Base-by-base conservation (phyloP, 2,113 vertebrate species). In the Caracal caracal region DNA sequence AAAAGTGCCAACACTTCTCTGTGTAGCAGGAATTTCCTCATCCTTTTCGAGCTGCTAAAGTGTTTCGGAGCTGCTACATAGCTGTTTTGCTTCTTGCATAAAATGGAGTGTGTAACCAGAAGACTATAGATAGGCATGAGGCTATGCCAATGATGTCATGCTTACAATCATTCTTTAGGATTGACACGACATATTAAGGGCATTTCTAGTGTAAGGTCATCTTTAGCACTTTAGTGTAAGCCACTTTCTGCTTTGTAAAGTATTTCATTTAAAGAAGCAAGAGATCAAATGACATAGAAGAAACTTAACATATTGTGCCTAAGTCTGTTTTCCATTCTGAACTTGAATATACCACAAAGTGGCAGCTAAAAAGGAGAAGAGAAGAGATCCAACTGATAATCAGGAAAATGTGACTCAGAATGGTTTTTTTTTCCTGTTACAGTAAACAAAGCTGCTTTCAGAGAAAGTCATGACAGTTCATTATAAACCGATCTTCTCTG, bases 321-420 rank as follows among this genome's bases (percentile, higher is more conserved):
- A 63, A 87, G 19, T 35, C 35, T 84, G 59, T 82, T 92, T 96
- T 49, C 66, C 95, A 98, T 97, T 97, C 95, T 98, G 96, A 98
- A 81, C 97, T 97, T 94, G 47, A 91, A 70, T 93, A 43, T 97
- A 99, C 99, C 98, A 98, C 95, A 99, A 99, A 97, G 98, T 96
- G 84, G 93, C 95, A 20, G 98, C 98, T 68, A 97, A 98, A 96
- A 98, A 99, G 68, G 98, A 99, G 97, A 97, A 98, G 98, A 98
- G 98, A 93, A 97, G 97, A 83, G 98, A 99, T 83, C 97, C 98
- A 61, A 93, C 73, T 89, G 96, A 99, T 93, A 98, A 98, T 97
- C 98, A 99, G 96, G 96, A 98, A 79, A 99, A 92, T 49, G 98
- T 99, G 98, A 99, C 99, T 99, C 47, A 16, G 13, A 84, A 75